Evolutionary conservation across 2,888 invertebrate species (phyloP).

Genomic region (Pimpla rufipes): DNA sequence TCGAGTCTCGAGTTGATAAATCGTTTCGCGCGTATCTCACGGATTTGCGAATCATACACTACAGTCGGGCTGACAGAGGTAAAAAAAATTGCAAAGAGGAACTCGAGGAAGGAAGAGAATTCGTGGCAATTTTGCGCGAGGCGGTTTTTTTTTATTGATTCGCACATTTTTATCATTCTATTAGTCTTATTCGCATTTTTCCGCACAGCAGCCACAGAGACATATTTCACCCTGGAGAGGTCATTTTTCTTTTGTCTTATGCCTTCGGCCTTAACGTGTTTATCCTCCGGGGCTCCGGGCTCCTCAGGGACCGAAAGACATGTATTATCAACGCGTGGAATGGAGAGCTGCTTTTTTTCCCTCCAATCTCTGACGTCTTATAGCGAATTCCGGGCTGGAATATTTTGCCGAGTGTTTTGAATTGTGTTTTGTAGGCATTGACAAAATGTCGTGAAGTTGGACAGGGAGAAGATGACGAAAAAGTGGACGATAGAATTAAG

Average conservation of each 20-base stretch:
- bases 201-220: background rate
- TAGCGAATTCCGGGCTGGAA: background rate
- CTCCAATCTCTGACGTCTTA: slow-evolving; percentile 14
- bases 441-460: slow-evolving; percentile 9
- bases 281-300: slow-evolving; percentile 40
- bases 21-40: background rate
- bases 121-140: background rate
- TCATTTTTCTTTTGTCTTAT: slow-evolving; percentile 56
- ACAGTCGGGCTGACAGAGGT: background rate
- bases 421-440: background rate
- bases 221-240: slow-evolving; percentile 48
- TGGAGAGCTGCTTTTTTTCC: slow-evolving; percentile 34
- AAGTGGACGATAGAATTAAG: too few relatives aligned
- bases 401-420: background rate
- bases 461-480: background rate
- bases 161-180: slow-evolving; percentile 19
- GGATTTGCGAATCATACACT: background rate
- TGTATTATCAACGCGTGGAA: slow-evolving; percentile 67
- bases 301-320: slow-evolving; percentile 33
- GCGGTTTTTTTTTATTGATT: background rate
- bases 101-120: background rate
- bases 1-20: slow-evolving; percentile 25
- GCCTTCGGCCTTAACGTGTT: slow-evolving; percentile 37
- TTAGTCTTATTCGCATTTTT: slow-evolving; percentile 23
- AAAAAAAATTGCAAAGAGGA: slow-evolving; percentile 4